Conservation (phyloP, 1,140 invertebrate genomes). For the Calycopis cecrops region DNA sequence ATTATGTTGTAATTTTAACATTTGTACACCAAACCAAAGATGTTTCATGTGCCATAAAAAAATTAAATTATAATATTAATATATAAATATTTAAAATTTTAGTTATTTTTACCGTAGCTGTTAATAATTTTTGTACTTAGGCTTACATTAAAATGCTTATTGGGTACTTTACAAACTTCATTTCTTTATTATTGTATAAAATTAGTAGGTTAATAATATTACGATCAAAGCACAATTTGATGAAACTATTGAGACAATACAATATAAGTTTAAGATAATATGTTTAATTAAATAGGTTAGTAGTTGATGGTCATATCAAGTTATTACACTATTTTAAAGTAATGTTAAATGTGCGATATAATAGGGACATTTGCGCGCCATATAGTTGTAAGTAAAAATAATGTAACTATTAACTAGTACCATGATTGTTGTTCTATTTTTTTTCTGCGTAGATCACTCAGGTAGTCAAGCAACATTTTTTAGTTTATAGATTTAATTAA, state of each 20-base stretch:
- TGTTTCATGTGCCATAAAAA: conserved; percentile 5
- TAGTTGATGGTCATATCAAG: conserved; percentile 1
- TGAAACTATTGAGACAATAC: conserved; percentile 56
- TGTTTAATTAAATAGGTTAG: conserved; percentile 11
- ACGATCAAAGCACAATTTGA: conserved; percentile 37
- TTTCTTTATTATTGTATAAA: too few relatives aligned
- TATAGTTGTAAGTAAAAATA: too few relatives aligned
- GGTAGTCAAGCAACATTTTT: too few relatives aligned
- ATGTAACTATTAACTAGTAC: too few relatives aligned
- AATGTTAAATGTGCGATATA: neutral
- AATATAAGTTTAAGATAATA: conserved; percentile 28
- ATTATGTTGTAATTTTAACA: conserved; percentile 15
- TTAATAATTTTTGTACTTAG: conserved; percentile 7
- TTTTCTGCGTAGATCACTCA: too few relatives aligned
- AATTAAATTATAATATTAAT: neutral
- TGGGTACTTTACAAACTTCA: too few relatives aligned
- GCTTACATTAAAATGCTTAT: neutral
- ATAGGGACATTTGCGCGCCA: conserved; percentile 1
- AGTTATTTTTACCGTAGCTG: neutral
- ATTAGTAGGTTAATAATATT: conserved; percentile 13
- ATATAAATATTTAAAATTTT: neutral
- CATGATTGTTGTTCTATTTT: too few relatives aligned
- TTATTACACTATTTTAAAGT: neutral
- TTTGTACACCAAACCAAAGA: conserved; percentile 9
- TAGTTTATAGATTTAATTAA: too few relatives aligned